Base-by-base conservation (phyloP, 2,888 invertebrate species). In the Nemotelus pantherinus region DNA sequence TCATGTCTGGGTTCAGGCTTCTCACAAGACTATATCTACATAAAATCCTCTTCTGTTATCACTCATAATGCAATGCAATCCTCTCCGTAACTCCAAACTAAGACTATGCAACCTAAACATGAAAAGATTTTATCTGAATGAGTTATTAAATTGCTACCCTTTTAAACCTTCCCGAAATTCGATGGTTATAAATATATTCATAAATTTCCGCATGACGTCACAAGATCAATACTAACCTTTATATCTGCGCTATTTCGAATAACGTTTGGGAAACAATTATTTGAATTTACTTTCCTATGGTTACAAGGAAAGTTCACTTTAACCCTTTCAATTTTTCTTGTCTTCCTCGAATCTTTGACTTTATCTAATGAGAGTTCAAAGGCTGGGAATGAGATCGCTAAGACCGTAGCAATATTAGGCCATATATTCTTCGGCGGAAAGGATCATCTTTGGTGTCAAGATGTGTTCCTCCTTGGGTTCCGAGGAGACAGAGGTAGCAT, bases 121-220 rank as follows among this genome's bases (percentile, higher is more conserved):
- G 25, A 39, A 68, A n/a, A 68, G 70, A 70, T 70, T 47, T 70
- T 53, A 70, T 70, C 70, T 53, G 43, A 41, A 41, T 43, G 10
- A 48, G 63, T 74, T 74, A 74, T 74, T 60, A 74, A 74, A 48
- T 60, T 48, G 47, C 74, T 74, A 74, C 74, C 74, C 74, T 39
- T 74, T 58, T 47, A n/a, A 4, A 58, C 43, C 58, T 45, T 58
- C n/a, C 25, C 3, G 45, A 43, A 72, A 72, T 58, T 25, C 60
- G 45, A 48, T 60, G 43, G 44, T 63, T 50, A 74, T 74, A 74
- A 74, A 63, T 63, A 60, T 78, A 78, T 78, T 78, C 78, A 78
- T 78, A 78, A 78, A 75, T 78, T 78, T 70, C 63, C 78, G 75
- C 76, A 70, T 78, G 78, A 64, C 45, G 53, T 76, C 76, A 76